These are phyloP conservation scores for Druceiella hillmani DNA, from an alignment of 2,888 invertebrate species.

Conservation along the genomic window DNA sequence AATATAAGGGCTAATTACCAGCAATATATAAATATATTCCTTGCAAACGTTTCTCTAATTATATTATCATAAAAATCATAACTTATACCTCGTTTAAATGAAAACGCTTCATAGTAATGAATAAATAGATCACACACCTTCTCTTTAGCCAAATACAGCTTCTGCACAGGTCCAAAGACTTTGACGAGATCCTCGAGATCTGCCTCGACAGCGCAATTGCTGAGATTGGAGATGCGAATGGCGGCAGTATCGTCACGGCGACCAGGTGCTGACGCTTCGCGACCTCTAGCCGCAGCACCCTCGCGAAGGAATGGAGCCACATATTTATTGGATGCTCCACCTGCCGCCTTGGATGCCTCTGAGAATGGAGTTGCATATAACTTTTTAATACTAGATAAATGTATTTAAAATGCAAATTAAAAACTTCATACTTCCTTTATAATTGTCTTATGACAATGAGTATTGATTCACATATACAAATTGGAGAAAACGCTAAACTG, in stretches of 20 bases:
- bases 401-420: too few relatives aligned
- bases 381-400: conserved; percentile 3
- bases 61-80: too few relatives aligned
- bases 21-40: too few relatives aligned
- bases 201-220: conserved; percentile 90
- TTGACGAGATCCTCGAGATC: conserved; percentile 95
- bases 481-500: too few relatives aligned
- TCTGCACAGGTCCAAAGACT: conserved; percentile 87
- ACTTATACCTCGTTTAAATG: too few relatives aligned
- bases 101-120: too few relatives aligned
- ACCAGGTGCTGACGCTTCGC: conserved; percentile 58
- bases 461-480: too few relatives aligned
- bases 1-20: too few relatives aligned
- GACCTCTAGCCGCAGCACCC: conserved; percentile 72
- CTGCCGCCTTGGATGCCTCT: conserved; percentile 34
- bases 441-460: too few relatives aligned
- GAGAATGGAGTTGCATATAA: conserved; percentile 3
- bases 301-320: conserved; percentile 88
- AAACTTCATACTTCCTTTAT: too few relatives aligned
- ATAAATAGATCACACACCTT: conserved; percentile 56
- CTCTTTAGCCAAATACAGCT: conserved; percentile 95
- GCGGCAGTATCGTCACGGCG: conserved; percentile 83
- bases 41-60: too few relatives aligned
- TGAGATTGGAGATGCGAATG: conserved; percentile 94
- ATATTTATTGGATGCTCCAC: conserved; percentile 61